Percentiles rank a stretch among this genome's conserved stretches.
These are phyloP conservation scores for Hystrix brachyura DNA, from an alignment of 2,113 vertebrate species.

Conservation along the genomic window DNA sequence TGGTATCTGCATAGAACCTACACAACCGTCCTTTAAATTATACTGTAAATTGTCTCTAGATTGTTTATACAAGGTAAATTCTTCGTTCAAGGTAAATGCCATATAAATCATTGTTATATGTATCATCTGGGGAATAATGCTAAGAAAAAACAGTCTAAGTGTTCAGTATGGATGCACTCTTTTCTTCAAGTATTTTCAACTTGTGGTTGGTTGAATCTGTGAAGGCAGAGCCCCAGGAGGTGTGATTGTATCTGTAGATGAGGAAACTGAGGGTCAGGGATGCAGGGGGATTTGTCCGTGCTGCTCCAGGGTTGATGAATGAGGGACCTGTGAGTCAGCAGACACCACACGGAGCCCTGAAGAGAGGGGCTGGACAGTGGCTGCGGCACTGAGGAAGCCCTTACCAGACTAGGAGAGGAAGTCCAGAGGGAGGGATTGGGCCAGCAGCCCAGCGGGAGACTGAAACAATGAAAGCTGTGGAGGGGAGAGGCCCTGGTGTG, in stretches of 20 bases:
- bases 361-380: neutral
- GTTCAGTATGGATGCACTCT: neutral
- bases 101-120: neutral
- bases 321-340: rapidly evolving
- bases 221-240: neutral
- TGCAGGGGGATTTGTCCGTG: too few relatives aligned
- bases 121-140: neutral
- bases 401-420: neutral
- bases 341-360: too few relatives aligned
- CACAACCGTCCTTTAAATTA: neutral
- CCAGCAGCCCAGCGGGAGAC: rapidly evolving
- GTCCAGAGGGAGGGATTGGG: neutral
- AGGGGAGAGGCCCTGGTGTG: rapidly evolving
- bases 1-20: neutral
- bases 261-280: neutral
- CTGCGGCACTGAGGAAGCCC: neutral
- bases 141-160: neutral
- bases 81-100: too few relatives aligned
- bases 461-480: rapidly evolving
- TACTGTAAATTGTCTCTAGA: neutral
- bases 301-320: neutral
- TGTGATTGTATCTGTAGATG: neutral
- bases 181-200: neutral
- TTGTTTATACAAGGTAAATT: too few relatives aligned
- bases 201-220: neutral